phyloP scores from a whole-genome alignment of 2,113 vertebrate genomes.

The Calidris pygmaea region DNA sequence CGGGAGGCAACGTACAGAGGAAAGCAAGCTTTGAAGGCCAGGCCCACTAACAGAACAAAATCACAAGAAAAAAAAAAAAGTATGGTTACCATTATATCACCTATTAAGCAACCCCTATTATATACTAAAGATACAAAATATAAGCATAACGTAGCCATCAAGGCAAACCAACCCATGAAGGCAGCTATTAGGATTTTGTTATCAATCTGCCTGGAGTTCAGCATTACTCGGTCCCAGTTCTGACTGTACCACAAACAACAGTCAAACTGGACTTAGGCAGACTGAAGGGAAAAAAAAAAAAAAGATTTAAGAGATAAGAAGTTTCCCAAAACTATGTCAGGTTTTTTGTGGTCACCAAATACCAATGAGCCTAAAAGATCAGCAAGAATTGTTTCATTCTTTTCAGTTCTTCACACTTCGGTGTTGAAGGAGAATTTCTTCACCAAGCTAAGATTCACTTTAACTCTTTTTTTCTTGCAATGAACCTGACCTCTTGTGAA shows the following conservation, averaged over 20 bases:
- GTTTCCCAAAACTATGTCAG: neutral
- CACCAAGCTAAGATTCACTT: neutral
- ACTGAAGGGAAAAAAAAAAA: fast-evolving
- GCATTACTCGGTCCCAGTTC: neutral
- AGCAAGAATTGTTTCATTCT: neutral
- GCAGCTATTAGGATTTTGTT: neutral
- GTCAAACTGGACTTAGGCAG: fast-evolving
- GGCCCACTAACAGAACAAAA: neutral
- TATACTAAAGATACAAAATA: neutral
- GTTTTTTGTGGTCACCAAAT: neutral
- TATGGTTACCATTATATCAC: neutral
- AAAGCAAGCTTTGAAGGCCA: neutral
- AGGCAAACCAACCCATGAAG: neutral
- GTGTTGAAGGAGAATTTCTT: neutral
- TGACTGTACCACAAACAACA: neutral
- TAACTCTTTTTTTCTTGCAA: neutral
- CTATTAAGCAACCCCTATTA: neutral
- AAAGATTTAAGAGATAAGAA: neutral
- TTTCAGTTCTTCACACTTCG: neutral
- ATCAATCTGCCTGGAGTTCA: neutral
- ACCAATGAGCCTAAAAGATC: neutral
- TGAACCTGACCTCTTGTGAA: neutral
- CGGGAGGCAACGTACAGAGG: fast-evolving
- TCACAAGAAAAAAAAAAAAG: neutral
- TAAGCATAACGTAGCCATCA: neutral